A percentile compares a stretch with the other conserved stretches of the same genome.
Conservation (phyloP, 2,113 vertebrate genomes). For the Pseudonaja textilis region DNA sequence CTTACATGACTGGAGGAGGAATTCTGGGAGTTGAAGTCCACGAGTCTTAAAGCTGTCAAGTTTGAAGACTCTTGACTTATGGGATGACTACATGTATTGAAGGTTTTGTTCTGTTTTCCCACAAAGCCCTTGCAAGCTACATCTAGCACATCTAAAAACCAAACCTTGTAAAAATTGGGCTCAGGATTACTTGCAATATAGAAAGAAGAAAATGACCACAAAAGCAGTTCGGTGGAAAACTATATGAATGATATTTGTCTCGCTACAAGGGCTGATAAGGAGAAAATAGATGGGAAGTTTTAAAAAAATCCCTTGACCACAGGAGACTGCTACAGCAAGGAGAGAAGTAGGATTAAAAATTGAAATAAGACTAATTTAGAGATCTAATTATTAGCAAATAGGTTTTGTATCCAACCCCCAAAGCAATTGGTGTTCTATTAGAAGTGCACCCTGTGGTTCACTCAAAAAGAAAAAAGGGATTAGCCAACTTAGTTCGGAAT, state of each 20-base stretch:
- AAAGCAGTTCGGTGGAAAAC: neutral
- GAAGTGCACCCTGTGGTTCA: constrained; percentile 10
- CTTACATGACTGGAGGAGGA: too few species aligned
- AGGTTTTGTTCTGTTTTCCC: neutral
- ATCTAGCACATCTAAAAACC: neutral
- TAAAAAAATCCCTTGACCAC: neutral
- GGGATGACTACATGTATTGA: neutral
- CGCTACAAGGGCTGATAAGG: neutral
- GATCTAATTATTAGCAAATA: constrained; percentile 13
- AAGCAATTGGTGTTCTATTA: neutral
- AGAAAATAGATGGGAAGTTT: neutral
- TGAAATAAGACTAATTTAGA: constrained; percentile 19
- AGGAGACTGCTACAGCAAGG: neutral
- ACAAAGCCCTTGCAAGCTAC: neutral
- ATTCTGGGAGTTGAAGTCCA: too few species aligned
- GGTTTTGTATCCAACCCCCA: neutral
- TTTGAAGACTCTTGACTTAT: neutral
- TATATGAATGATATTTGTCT: neutral
- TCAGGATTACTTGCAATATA: neutral
- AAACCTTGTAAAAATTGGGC: neutral
- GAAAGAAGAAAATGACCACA: neutral
- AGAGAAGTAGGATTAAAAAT: neutral
- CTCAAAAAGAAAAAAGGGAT: constrained; percentile 4
- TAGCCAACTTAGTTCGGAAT: neutral
- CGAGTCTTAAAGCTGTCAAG: too few species aligned